Evolutionary conservation across 2,113 vertebrate genomes (phyloP), one percentile per base, ranked within the genome.

Genomic region (Excalfactoria chinensis): DNA sequence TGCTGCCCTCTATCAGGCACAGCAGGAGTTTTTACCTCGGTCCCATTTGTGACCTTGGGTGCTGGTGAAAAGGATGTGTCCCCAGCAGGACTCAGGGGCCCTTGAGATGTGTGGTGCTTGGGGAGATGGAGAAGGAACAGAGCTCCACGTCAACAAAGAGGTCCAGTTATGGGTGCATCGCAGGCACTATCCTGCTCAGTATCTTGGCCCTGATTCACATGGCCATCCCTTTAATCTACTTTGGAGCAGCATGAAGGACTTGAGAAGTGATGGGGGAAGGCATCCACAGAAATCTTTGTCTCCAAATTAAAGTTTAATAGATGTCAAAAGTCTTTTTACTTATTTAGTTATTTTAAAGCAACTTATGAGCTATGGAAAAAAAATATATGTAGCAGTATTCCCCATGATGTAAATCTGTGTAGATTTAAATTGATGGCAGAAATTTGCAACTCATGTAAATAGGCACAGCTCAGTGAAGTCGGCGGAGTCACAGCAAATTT

Each of bases 401-500:
- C 20, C 64, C 41, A 67, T 67, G 64, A 67, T 34, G 64, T 67
- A 46, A 67, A 67, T 46, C 43, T 67, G 30, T 70, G 66, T 35
- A 79, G 74, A 82, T 82, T 93, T 80, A 87, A 93, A 82, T 37
- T 79, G 68, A 59, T 83, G 82, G 71, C 49, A 77, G 44, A 89
- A 87, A 72, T 69, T 41, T 87, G 71, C 78, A 86, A 43, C 69
- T 84, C 90, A 48, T 93, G 26, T 90, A 86, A 95, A 93, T 70
- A 93, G 78, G 13, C 77, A 75, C 35, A n/a, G 43, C 62, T 81
- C 70, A 75, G 35, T 92, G 84, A 79, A 64, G 78, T 43, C 40
- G 64, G 30, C 17, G 67, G 34, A 84, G 40, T 90, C 73, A 68
- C 43, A 74, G 56, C 37, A 94, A 84, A 56, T 86, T 68, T 40